Base-by-base conservation (phyloP, 2,888 invertebrate genomes). In the Synergus japonicus region DNA sequence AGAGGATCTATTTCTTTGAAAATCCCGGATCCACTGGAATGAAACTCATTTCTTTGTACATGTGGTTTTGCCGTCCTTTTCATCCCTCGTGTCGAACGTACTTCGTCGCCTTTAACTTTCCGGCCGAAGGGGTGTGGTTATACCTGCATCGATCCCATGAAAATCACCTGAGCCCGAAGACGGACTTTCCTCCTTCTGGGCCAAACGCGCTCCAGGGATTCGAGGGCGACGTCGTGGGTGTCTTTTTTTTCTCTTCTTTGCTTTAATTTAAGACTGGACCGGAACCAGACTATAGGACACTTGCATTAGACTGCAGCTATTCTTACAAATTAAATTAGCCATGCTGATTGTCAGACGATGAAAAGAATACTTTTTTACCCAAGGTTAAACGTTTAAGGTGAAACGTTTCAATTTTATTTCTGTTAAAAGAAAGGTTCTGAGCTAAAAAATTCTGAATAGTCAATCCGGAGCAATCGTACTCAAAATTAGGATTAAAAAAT, bases 71-170 rank as follows among this genome's bases (percentile, higher is more conserved):
- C 37, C 54, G 73, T 13, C 29, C 81, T 81, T 83, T 81, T 79
- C 54, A 79, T 76, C 77, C 67, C 66, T 77, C 73, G 29, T 65
- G 76, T 41, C 43, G 41, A 79, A 81, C 58, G 77, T 58, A 80
- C 77, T 60, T 60, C 80, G 77, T 76, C 67, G 77, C 43, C 76
- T 78, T 78, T 69, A 65, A 22, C 78, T 83, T 84, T 84, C 84
- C 80, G 69, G 81, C 80, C 82, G 79, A 81, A 80, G 82, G 87
- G 86, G 85, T 87, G 87, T 83, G 87, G 86, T 87, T 84, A 85
- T 84, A 88, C 86, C 87, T 87, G 87, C 78, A 86, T 86, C 87
- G 87, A 85, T 89, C 87, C 83, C 81, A 79, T 80, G 84, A 85
- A 87, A 86, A 86, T 86, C 84, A 84, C 82, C 82, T 73, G 82